Conservation (phyloP, 2,797 vertebrate genomes). For the Brachymystax lenok region DNA sequence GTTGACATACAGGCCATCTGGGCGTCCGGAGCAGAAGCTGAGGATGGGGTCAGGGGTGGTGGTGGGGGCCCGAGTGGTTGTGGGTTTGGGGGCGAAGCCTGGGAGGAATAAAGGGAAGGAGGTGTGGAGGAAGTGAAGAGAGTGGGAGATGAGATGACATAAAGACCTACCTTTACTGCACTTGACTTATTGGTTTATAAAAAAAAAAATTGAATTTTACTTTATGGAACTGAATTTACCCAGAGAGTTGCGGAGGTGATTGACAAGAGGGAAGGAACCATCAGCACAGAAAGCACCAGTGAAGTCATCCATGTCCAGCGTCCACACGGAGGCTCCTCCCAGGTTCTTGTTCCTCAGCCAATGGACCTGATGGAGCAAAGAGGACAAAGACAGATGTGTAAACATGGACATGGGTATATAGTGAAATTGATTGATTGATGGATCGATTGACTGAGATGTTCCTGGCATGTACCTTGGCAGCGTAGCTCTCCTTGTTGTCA, state of each 20-base stretch:
- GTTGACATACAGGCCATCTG: constrained; percentile 74
- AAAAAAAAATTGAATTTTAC: not conserved
- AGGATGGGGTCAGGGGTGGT: constrained; percentile 68
- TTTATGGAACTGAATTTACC: constrained; percentile 49
- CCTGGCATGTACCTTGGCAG: constrained; percentile 66
- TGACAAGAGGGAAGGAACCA: constrained; percentile 73
- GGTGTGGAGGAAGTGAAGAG: not conserved
- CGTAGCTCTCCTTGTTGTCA: constrained; percentile 67
- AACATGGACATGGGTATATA: not conserved
- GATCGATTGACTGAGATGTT: not conserved
- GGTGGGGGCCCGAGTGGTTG: constrained; percentile 64
- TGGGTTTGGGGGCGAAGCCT: constrained; percentile 78
- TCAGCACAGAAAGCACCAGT: constrained; percentile 66
- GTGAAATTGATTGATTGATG: not conserved
- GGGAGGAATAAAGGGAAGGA: not conserved
- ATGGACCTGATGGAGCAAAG: constrained; percentile 58
- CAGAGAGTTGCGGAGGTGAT: constrained; percentile 70
- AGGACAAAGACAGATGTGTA: not conserved
- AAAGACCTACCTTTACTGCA: not conserved
- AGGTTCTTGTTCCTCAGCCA: constrained; percentile 63
- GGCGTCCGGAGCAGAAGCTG: constrained; percentile 67
- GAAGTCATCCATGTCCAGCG: constrained; percentile 80
- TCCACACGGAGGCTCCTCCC: constrained; percentile 77
- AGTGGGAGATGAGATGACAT: not conserved
- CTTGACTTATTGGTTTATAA: not conserved